Evolutionary conservation across 2,113 vertebrate genomes (phyloP).

Genomic region (Pitta sordida): DNA sequence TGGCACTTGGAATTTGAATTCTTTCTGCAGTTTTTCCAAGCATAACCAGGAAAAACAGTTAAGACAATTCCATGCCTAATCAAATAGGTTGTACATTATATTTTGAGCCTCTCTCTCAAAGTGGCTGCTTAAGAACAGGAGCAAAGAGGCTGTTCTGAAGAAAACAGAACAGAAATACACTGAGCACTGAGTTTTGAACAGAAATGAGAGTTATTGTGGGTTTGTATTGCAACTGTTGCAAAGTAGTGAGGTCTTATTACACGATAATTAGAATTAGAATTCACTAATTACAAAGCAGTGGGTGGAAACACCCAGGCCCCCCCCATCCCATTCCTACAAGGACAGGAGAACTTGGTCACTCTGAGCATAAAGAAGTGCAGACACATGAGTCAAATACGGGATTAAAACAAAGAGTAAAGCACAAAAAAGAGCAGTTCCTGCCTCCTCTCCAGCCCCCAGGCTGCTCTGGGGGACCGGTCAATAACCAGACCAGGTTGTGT

Average conservation of each 20-base stretch:
- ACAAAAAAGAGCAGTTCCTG: neutral
- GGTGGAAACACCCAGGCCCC: neutral
- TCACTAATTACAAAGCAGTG: neutral
- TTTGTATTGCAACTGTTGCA: neutral
- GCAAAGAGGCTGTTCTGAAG: neutral
- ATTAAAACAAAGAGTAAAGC: neutral
- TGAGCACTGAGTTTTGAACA: neutral
- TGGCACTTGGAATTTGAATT: neutral
- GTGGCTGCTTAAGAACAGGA: neutral
- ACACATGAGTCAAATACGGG: neutral
- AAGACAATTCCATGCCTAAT: neutral
- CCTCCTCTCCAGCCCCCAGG: neutral
- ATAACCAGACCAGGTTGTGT: neutral
- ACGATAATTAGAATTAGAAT: too few relatives aligned
- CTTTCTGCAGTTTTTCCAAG: neutral
- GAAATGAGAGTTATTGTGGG: neutral
- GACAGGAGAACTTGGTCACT: neutral
- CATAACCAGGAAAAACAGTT: neutral
- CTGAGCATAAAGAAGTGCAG: neutral
- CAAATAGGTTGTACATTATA: neutral
- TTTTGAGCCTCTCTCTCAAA: neutral
- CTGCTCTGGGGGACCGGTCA: neutral
- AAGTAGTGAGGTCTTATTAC: too few relatives aligned
- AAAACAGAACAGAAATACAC: neutral
- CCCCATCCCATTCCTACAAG: neutral